These are phyloP conservation scores for Cenopis cana DNA, from an alignment of 2,888 invertebrate species.

Conservation along the genomic window DNA sequence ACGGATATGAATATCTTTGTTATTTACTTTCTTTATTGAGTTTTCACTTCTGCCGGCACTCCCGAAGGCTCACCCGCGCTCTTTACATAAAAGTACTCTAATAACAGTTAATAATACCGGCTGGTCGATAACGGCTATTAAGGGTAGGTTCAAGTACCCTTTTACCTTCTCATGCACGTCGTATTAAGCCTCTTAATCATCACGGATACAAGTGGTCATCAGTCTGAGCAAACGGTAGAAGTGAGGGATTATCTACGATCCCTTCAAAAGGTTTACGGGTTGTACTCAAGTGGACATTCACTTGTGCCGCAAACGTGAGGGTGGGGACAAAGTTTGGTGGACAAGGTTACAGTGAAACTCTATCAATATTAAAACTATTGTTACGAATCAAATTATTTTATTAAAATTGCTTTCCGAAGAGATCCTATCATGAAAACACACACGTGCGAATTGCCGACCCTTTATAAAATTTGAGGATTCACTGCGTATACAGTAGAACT, in stretches of 20 bases:
- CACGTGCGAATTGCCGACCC: too few relatives aligned
- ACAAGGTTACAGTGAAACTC: background rate
- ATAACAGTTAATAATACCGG: background rate
- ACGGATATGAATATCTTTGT: too few relatives aligned
- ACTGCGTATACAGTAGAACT: too few relatives aligned
- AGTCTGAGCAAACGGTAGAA: constrained; percentile 1
- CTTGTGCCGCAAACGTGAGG: constrained; percentile 11
- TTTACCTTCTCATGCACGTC: background rate
- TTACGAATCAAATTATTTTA: too few relatives aligned
- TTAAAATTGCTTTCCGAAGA: too few relatives aligned
- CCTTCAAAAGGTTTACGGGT: constrained; percentile 18
- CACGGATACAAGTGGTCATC: background rate
- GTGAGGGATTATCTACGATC: constrained; percentile 20
- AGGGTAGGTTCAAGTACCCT: background rate
- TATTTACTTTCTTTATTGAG: too few relatives aligned
- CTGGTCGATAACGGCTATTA: background rate
- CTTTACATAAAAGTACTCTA: too few relatives aligned
- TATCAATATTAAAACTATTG: too few relatives aligned
- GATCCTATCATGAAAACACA: too few relatives aligned
- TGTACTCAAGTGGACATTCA: constrained; percentile 13
- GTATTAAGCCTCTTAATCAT: background rate
- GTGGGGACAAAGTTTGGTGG: background rate
- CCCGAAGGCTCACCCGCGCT: too few relatives aligned
- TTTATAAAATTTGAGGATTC: too few relatives aligned
- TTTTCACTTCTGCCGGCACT: too few relatives aligned